These are phyloP conservation scores for Melanerpes formicivorus DNA, from an alignment of 2,113 vertebrate species.

Conservation along the genomic window DNA sequence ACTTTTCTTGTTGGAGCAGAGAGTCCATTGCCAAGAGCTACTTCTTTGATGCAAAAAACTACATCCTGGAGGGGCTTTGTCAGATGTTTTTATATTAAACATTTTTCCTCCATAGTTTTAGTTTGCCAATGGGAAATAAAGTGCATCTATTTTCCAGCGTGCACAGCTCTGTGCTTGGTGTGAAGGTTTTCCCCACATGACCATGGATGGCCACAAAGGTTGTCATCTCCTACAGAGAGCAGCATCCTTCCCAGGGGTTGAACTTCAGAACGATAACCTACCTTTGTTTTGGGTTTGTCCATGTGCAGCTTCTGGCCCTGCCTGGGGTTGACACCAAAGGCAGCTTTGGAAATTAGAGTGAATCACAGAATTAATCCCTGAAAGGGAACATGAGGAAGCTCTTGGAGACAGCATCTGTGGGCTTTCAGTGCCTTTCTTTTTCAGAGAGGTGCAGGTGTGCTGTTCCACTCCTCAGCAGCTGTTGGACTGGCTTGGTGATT, in stretches of 20 bases:
- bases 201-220: background rate
- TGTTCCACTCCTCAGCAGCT: background rate
- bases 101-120: conserved; percentile 56
- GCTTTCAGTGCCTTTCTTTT: background rate
- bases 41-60: conserved; percentile 76
- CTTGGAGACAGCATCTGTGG: background rate
- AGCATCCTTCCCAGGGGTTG: fast-evolving
- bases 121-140: conserved; percentile 64
- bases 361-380: background rate
- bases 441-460: background rate
- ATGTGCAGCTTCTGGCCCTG: background rate
- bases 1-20: conserved; percentile 25
- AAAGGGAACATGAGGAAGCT: background rate
- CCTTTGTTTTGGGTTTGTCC: background rate
- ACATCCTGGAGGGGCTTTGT: conserved; percentile 78
- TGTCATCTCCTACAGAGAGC: background rate
- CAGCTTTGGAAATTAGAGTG: background rate
- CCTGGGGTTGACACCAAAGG: conserved; percentile 28
- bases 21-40: conserved; percentile 70
- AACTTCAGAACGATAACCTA: background rate
- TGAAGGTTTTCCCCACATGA: background rate
- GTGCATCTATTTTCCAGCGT: conserved; percentile 60
- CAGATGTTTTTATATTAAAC: conserved; percentile 80
- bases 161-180: conserved; percentile 44
- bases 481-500: background rate